Evolutionary conservation across 2,797 vertebrate genomes (phyloP).

Genomic region (Sebastes nivosus): DNA sequence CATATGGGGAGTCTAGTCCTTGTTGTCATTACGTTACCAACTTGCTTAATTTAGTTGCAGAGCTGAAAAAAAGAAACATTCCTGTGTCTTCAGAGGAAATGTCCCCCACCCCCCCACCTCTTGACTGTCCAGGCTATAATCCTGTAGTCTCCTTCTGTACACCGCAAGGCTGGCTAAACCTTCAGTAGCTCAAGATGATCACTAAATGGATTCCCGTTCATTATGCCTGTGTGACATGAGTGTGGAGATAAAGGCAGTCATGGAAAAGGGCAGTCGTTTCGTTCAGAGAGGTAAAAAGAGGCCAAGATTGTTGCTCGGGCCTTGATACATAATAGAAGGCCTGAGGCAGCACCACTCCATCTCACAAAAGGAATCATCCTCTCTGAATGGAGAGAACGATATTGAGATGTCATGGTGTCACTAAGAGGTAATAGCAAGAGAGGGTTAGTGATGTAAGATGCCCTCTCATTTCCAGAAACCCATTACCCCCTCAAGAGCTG

Average conservation of each 20-base stretch:
- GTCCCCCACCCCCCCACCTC: background rate
- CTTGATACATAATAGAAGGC: slow-evolving; percentile 17
- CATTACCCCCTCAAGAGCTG: slow-evolving; percentile 10
- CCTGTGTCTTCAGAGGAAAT: background rate
- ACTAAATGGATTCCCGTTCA: slow-evolving; percentile 23
- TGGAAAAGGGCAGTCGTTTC: slow-evolving; percentile 24
- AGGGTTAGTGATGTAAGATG: slow-evolving; percentile 23
- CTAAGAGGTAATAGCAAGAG: background rate
- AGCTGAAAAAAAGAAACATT: background rate
- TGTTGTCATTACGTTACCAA: background rate
- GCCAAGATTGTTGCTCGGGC: background rate
- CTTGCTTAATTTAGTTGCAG: background rate
- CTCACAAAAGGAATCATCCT: slow-evolving; percentile 1
- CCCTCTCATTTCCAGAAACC: slow-evolving; percentile 31
- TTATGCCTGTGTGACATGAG: slow-evolving; percentile 14
- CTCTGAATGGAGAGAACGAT: background rate
- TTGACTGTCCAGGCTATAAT: slow-evolving; percentile 12
- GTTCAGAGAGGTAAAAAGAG: slow-evolving; percentile 4
- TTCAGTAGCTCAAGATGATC: slow-evolving; percentile 11
- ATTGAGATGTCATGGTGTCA: slow-evolving; percentile 31
- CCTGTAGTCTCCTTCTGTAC: background rate
- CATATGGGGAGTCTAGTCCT: background rate
- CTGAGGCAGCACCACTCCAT: slow-evolving; percentile 8
- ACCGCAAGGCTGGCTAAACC: slow-evolving; percentile 8
- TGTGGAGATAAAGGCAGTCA: slow-evolving; percentile 19